Evolutionary conservation across 2,113 vertebrate genomes (phyloP), one percentile per base, ranked within the genome.

Genomic region (Australoheros scitulus): DNA sequence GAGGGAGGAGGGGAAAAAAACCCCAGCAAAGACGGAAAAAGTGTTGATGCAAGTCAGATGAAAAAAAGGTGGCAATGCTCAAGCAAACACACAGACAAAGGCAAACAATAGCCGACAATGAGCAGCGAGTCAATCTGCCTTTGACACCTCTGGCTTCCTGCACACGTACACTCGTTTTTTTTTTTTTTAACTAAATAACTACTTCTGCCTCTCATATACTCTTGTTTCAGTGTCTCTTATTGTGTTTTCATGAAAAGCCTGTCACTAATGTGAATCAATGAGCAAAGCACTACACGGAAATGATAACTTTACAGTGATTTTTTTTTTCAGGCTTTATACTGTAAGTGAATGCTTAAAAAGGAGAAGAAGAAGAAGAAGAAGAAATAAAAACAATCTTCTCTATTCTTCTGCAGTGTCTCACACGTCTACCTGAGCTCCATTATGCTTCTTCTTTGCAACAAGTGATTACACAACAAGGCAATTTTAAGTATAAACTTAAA

Each of bases 91-190:
- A 80, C 79, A 89, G 84, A 87, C 81, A 82, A 82, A 59, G 89
- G 81, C 68, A 74, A 82, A 91, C 90, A 89, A 92, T 84, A 86
- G 90, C 83, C 81, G 79, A 83, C 61, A 88, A 82, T 72, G 78
- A 84, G 60, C 79, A 76, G 85, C 75, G 80, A 88, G 79, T 86
- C 76, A 79, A 82, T 89, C 81, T 77, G 91, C 88, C 87, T 93
- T 81, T 84, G 91, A 90, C 89, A 93, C 91, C 85, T 92, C 87
- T 80, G 81, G 84, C 90, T 91, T 92, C 87, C 89, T 88, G 82
- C 75, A 83, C 61, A 74, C 18, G 1, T 64, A 64, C 72, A 70
- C 76, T 76, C 80, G 26, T 26, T 26, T 26, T 26, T 58, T 41
- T 29, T 58, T 61, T 52, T 61, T 6, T 8, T 9, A 61, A 3